Base-by-base conservation (phyloP, 2,888 invertebrate genomes). In the Brenthis hecate region DNA sequence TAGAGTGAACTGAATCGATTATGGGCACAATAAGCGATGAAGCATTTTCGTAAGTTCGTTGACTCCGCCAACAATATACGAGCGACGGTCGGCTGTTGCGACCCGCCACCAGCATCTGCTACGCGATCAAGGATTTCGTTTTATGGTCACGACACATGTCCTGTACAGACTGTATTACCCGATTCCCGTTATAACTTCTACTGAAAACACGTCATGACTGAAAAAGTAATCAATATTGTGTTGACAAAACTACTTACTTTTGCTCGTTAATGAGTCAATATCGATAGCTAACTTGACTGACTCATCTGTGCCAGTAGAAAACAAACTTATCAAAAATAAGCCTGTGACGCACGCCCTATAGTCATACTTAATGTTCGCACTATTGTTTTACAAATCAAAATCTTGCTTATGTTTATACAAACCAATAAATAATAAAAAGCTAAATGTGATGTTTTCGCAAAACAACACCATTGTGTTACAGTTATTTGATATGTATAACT, bases 31-130 rank as follows among this genome's bases (percentile, higher is more conserved):
- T 91, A 86, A 88, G 88, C 83, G 83, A 86, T 85, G 83, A 85
- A 87, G 81, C 85, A 86, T 91, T 92, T 92, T 91, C 78, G 91
- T 86, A 85, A 88, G 92, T 90, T 92, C 91, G 86, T 86, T 90
- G 92, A 92, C 91, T 88, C 80, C 79, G 83, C 84, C 85, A 87
- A 89, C 89, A 90, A 90, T 88, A 89, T 86, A 84, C 80, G 84
- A 82, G 78, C 79, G 79, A 77, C 74, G 71, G 75, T 71, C 76
- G 79, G 77, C 68, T 78, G 80, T 73, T 77, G 76, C 79, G 82
- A 80, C 80, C 80, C 81, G 83, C 81, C 83, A 80, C 83, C 78
- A 85, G 82, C 87, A 88, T 89, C 88, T 89, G 88, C 85, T 86
- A 80, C 77, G 78, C 83, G 82, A 84, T 80, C 82, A 85, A 85